These are phyloP conservation scores for Gastrophryne carolinensis DNA, from an alignment of 2,797 vertebrate species.

Conservation along the genomic window DNA sequence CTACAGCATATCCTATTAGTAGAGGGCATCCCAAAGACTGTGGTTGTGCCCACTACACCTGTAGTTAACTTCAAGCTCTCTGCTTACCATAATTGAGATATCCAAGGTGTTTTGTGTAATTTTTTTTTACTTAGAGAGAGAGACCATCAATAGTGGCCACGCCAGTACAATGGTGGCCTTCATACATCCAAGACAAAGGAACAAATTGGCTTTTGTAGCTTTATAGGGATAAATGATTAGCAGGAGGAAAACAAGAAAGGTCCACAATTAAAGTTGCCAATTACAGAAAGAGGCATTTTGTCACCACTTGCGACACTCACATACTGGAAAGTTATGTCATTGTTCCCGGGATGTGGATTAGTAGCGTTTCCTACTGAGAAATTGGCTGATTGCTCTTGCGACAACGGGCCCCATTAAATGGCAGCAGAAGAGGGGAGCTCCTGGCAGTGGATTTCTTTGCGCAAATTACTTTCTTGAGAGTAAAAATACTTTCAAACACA, in stretches of 20 bases:
- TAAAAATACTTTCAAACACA: conserved; percentile 9
- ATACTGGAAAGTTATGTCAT: neutral
- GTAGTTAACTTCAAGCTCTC: too few relatives aligned
- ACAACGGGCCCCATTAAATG: conserved; percentile 7
- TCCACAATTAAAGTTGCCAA: neutral
- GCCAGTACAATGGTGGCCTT: too few relatives aligned
- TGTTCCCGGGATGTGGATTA: conserved; percentile 3
- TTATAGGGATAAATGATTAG: neutral
- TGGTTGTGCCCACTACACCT: too few relatives aligned
- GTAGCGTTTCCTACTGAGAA: neutral
- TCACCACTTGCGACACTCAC: neutral
- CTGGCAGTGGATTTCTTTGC: neutral
- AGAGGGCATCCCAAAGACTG: too few relatives aligned
- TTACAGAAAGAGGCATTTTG: neutral
- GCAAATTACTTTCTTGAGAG: neutral
- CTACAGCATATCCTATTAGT: too few relatives aligned
- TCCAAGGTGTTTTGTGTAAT: too few relatives aligned
- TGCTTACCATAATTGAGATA: too few relatives aligned
- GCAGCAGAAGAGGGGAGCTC: neutral
- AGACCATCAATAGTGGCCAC: too few relatives aligned
- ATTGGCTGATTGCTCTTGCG: neutral
- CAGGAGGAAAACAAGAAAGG: neutral
- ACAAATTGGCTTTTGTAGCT: neutral
- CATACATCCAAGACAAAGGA: too few relatives aligned
- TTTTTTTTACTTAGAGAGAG: too few relatives aligned